phyloP scores from a whole-genome alignment of 1,140 invertebrate genomes.

The Ceratosolen fusciceps region DNA sequence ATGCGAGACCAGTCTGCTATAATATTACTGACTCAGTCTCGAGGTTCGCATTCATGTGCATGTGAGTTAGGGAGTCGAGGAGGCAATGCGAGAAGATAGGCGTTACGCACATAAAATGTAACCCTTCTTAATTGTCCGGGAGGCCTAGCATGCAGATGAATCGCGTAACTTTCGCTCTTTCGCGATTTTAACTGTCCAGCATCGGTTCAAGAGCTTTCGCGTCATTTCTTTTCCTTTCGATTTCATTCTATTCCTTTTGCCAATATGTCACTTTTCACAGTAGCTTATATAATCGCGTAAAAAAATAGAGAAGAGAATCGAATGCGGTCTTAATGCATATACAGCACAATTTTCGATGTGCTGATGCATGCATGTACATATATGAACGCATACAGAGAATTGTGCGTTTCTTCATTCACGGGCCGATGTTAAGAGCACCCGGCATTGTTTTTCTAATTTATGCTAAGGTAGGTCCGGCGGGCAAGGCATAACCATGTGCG shows the following conservation, averaged over 20 bases:
- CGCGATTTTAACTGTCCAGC: not conserved
- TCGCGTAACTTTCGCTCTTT: conserved; percentile 5
- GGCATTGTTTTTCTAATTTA: conserved; percentile 67
- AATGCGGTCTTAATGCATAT: no score
- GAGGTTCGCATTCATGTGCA: not conserved
- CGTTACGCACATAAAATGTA: conserved; percentile 1
- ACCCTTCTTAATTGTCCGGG: conserved; percentile 63
- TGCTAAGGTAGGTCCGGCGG: conserved; percentile 56
- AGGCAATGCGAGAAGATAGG: not conserved
- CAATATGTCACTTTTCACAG: no score
- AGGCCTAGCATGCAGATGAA: conserved; percentile 47
- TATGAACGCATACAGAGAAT: no score
- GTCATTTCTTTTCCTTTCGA: no score
- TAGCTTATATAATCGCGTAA: no score
- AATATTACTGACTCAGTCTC: conserved; percentile 7
- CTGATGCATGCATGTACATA: no score
- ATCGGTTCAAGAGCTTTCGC: not conserved
- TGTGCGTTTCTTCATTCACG: not conserved
- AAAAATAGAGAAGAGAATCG: conserved; percentile 50
- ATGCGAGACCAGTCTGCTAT: not conserved
- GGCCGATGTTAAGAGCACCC: conserved; percentile 46
- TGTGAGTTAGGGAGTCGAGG: not conserved
- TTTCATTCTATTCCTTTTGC: no score
- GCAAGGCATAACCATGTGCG: conserved; percentile 9
- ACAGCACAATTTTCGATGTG: no score